Conservation (phyloP, 2,888 invertebrate genomes). For the Micropterix aruncella region DNA sequence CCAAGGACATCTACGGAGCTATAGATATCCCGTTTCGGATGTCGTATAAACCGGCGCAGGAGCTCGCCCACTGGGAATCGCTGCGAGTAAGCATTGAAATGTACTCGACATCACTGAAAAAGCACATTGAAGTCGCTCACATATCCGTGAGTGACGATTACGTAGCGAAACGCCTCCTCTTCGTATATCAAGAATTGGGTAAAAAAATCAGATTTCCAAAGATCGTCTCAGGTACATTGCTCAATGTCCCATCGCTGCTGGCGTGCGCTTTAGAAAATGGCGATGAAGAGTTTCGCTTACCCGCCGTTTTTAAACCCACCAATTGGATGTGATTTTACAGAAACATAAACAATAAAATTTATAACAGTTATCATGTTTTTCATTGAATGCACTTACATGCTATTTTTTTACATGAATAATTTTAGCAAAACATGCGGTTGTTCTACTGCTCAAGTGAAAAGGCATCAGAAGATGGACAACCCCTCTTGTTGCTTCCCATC, state of each 20-base stretch:
- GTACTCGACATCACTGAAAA: conserved; percentile 48
- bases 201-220: conserved; percentile 45
- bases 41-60: conserved; percentile 42
- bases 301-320: conserved; percentile 20
- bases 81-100: conserved; percentile 56
- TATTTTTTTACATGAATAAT: too few species aligned
- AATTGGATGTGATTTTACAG: conserved; percentile 23
- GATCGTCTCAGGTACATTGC: conserved; percentile 55
- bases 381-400: too few species aligned
- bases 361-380: too few species aligned
- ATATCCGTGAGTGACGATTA: conserved; percentile 58
- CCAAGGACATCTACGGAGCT: conserved; percentile 45
- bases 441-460: too few species aligned
- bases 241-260: conserved; percentile 61
- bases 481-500: too few species aligned
- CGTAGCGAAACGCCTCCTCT: conserved; percentile 63
- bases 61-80: conserved; percentile 49
- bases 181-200: conserved; percentile 47
- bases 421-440: too few species aligned
- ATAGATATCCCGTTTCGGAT: conserved; percentile 55
- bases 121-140: conserved; percentile 60
- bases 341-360: too few species aligned
- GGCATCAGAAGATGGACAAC: too few species aligned
- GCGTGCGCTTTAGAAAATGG: conserved; percentile 57
- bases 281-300: conserved; percentile 23